Evolutionary conservation across 2,888 invertebrate species (phyloP).

Genomic region (Drosophila mulleri): DNA sequence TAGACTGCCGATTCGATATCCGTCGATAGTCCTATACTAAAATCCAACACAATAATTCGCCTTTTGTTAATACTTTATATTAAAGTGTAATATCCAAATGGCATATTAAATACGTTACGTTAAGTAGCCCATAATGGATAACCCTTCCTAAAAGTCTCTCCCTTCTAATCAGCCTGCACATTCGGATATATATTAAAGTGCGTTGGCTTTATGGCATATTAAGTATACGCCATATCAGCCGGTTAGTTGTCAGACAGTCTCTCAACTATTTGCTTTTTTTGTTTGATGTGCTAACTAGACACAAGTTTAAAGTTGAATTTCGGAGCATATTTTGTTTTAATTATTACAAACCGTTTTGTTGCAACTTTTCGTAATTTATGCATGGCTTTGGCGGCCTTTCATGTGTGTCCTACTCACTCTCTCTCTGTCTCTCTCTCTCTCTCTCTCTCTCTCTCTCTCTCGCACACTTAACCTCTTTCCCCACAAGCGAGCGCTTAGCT

Average conservation of each 20-base stretch:
- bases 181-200: no score
- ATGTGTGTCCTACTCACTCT: conserved; percentile 20
- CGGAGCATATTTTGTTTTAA: conserved; percentile 59
- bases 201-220: not conserved
- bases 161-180: no score
- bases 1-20: no score
- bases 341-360: conserved; percentile 44
- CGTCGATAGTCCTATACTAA: no score
- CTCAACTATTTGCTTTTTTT: no score
- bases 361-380: conserved; percentile 68
- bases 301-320: conserved; percentile 34
- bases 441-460: not conserved
- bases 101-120: no score
- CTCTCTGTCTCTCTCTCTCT: not conserved
- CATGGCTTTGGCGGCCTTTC: conserved; percentile 57
- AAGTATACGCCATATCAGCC: not conserved
- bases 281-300: conserved; percentile 47
- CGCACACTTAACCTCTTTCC: not conserved
- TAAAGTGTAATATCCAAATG: no score
- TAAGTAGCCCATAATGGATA: no score
- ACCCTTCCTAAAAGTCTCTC: no score
- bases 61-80: no score
- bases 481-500: conserved; percentile 40
- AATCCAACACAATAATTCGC: no score
- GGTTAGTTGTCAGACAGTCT: not conserved